phyloP scores from a whole-genome alignment of 2,888 invertebrate species.

The Meiosimyza decipiens region DNA sequence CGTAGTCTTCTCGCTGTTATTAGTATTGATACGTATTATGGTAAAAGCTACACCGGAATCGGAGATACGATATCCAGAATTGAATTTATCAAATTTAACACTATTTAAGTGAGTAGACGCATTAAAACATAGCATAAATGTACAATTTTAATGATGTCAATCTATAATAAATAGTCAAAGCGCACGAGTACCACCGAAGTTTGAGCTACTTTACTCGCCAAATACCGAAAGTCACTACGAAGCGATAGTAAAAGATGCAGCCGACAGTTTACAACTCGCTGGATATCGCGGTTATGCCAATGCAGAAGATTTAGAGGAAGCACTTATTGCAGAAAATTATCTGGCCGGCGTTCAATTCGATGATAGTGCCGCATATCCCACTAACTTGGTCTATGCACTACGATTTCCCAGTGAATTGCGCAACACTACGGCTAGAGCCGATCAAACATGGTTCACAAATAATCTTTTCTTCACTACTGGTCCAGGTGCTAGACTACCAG shows the following conservation, averaged over 20 bases:
- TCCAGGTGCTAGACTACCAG: slow-evolving; percentile 70
- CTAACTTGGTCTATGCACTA: slow-evolving; percentile 69
- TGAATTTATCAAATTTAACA: slow-evolving; percentile 61
- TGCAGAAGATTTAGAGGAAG: slow-evolving; percentile 44
- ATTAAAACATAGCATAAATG: too few species aligned
- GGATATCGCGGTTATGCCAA: slow-evolving; percentile 40
- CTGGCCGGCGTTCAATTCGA: slow-evolving; percentile 73
- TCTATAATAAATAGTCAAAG: background rate
- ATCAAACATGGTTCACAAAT: slow-evolving; percentile 75
- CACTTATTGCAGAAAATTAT: slow-evolving; percentile 42
- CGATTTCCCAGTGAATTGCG: slow-evolving; percentile 77
- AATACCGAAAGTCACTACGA: slow-evolving; percentile 60
- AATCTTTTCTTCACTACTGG: slow-evolving; percentile 73
- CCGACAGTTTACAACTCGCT: slow-evolving; percentile 45
- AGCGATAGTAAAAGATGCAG: slow-evolving; percentile 59
- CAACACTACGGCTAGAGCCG: slow-evolving; percentile 49
- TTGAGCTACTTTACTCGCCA: slow-evolving; percentile 69
- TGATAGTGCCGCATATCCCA: slow-evolving; percentile 67
- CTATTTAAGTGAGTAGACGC: slow-evolving; percentile 54
- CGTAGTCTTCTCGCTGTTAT: slow-evolving; percentile 73
- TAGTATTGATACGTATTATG: slow-evolving; percentile 77
- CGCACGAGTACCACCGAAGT: slow-evolving; percentile 26
- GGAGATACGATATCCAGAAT: slow-evolving; percentile 55
- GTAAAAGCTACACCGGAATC: slow-evolving; percentile 69
- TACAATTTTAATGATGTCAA: too few species aligned